phyloP scores from a whole-genome alignment of 2,113 vertebrate species.

The Embiotoca jacksoni region DNA sequence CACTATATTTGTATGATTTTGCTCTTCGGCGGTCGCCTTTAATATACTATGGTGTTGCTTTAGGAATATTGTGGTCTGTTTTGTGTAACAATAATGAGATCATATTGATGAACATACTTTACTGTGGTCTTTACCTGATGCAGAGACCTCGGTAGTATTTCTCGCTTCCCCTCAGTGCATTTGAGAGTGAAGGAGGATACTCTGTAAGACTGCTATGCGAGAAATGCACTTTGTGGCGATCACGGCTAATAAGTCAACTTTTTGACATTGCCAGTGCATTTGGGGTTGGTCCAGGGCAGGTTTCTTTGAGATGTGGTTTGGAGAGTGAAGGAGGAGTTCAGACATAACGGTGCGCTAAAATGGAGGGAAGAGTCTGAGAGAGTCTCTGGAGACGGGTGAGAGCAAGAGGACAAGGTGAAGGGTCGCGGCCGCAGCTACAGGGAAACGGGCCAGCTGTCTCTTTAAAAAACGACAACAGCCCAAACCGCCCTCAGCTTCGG shows the following conservation, averaged over 20 bases:
- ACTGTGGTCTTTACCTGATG: background rate
- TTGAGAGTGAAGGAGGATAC: background rate
- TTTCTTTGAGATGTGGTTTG: background rate
- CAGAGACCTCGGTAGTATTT: too few species aligned
- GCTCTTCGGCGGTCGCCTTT: too few species aligned
- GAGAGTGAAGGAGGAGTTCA: slow-evolving; percentile 26
- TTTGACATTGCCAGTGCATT: background rate
- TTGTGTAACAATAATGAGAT: background rate
- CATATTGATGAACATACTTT: background rate
- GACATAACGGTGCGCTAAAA: slow-evolving; percentile 69
- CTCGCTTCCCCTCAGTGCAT: too few species aligned
- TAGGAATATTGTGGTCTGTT: background rate
- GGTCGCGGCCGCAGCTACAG: slow-evolving; percentile 71
- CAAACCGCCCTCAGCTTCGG: slow-evolving; percentile 69
- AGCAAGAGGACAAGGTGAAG: slow-evolving; percentile 77
- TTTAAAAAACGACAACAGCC: slow-evolving; percentile 86
- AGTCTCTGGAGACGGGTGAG: slow-evolving; percentile 69
- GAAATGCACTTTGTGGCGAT: background rate
- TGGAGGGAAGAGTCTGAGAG: slow-evolving; percentile 76
- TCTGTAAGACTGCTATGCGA: background rate
- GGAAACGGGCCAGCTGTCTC: slow-evolving; percentile 83
- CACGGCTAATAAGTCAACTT: background rate
- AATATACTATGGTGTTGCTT: too few species aligned
- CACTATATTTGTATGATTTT: too few species aligned
- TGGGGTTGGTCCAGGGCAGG: background rate